These are phyloP conservation scores for Dufourea novaeangliae DNA, from an alignment of 1,140 invertebrate genomes.

Conservation along the genomic window DNA sequence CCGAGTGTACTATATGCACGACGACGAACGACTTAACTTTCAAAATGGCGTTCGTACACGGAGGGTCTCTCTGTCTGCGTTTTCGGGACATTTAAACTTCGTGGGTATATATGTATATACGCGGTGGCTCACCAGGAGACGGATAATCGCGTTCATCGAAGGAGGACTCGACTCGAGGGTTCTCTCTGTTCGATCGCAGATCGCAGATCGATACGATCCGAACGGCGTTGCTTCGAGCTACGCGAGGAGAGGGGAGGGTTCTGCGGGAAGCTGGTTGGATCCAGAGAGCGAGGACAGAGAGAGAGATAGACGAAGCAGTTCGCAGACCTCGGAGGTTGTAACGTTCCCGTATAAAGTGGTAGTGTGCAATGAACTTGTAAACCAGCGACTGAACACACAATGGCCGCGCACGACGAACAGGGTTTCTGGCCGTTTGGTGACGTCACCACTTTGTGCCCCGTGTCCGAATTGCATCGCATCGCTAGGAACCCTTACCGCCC, in stretches of 20 bases:
- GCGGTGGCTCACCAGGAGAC: no score
- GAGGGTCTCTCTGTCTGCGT: neutral
- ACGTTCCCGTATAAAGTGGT: slow-evolving; percentile 64
- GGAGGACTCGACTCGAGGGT: no score
- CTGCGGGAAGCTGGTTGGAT: neutral
- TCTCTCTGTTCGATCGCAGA: no score
- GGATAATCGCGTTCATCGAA: neutral
- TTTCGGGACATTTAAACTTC: neutral
- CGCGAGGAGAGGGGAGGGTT: neutral
- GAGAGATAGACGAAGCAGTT: slow-evolving; percentile 24
- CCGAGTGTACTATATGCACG: no score
- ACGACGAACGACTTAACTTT: slow-evolving; percentile 56
- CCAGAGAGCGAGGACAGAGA: slow-evolving; percentile 2
- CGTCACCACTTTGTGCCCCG: slow-evolving; percentile 75
- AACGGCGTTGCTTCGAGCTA: neutral
- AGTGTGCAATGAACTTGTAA: slow-evolving; percentile 75
- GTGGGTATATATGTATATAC: neutral
- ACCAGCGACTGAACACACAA: slow-evolving; percentile 74
- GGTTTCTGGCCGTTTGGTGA: slow-evolving; percentile 72
- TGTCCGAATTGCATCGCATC: slow-evolving; percentile 76
- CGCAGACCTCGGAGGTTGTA: slow-evolving; percentile 51
- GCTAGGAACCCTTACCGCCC: slow-evolving; percentile 64
- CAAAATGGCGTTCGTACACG: slow-evolving; percentile 57
- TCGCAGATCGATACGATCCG: neutral
- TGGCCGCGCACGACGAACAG: slow-evolving; percentile 68